A percentile compares a stretch with the other conserved stretches of the same genome.
Conservation (phyloP, 2,888 invertebrate species). For the Linnaemya tessellans region DNA sequence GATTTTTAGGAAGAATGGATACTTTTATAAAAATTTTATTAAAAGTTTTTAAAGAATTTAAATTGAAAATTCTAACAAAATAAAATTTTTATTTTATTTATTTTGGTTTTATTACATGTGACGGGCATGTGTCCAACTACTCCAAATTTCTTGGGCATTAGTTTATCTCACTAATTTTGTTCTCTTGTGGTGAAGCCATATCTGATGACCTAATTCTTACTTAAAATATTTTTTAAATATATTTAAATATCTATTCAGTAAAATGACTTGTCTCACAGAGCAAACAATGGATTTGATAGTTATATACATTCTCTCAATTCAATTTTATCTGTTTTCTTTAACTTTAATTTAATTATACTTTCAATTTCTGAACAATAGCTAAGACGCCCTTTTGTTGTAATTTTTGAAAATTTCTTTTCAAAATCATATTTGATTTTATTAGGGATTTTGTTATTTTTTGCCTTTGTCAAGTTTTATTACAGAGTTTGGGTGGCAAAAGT, state of each 20-base stretch:
- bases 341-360: conserved; percentile 59
- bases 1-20: no score
- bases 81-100: background rate
- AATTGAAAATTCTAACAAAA: background rate
- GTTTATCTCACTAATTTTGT: background rate
- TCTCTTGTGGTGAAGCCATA: background rate
- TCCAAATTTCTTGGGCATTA: no score
- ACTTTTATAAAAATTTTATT: no score
- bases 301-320: conserved; percentile 38
- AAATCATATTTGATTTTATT: conserved; percentile 58
- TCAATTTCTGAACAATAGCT: conserved; percentile 6
- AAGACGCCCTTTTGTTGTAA: conserved; percentile 50
- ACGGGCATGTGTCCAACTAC: background rate
- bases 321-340: conserved; percentile 33
- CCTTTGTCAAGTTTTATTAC: background rate
- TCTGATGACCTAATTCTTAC: background rate
- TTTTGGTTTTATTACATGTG: background rate
- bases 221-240: background rate
- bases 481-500: conserved; percentile 39
- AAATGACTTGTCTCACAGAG: conserved; percentile 8
- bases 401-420: conserved; percentile 9
- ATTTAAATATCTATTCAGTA: no score
- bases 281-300: no score
- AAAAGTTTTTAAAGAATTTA: no score
- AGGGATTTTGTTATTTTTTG: conserved; percentile 18